phyloP scores from a whole-genome alignment of 2,888 invertebrate genomes.

The Salticus scenicus region DNA sequence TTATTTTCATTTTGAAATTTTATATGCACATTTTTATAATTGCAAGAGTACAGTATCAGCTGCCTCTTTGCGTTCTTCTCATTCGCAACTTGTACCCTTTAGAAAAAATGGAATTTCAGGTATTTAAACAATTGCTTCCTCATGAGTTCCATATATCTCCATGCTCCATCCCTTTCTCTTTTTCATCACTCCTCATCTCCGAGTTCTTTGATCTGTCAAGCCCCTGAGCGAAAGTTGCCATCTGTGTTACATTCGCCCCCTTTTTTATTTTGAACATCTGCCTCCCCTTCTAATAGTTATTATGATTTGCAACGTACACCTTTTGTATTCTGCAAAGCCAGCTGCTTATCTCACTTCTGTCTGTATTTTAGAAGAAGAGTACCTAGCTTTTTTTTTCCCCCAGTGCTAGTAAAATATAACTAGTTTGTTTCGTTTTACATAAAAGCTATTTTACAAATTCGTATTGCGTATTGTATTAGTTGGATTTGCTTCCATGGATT shows the following conservation, averaged over 20 bases:
- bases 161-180: background rate
- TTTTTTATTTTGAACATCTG: conserved; percentile 31
- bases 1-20: too few relatives aligned
- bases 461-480: too few relatives aligned
- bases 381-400: background rate
- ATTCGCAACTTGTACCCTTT: too few relatives aligned
- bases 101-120: too few relatives aligned
- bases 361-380: background rate
- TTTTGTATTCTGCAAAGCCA: conserved; percentile 43
- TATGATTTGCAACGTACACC: conserved; percentile 62
- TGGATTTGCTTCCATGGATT: too few relatives aligned
- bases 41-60: too few relatives aligned
- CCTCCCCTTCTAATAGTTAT: conserved; percentile 41
- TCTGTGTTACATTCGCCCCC: conserved; percentile 2
- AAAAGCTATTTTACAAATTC: too few relatives aligned
- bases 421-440: background rate
- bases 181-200: background rate
- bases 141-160: too few relatives aligned
- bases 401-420: too few relatives aligned
- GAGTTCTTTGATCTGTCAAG: background rate
- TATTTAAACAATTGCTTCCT: too few relatives aligned
- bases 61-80: too few relatives aligned
- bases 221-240: background rate
- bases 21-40: too few relatives aligned
- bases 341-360: conserved; percentile 8